Conservation (phyloP, 2,888 invertebrate species). For the Torymus texanus region DNA sequence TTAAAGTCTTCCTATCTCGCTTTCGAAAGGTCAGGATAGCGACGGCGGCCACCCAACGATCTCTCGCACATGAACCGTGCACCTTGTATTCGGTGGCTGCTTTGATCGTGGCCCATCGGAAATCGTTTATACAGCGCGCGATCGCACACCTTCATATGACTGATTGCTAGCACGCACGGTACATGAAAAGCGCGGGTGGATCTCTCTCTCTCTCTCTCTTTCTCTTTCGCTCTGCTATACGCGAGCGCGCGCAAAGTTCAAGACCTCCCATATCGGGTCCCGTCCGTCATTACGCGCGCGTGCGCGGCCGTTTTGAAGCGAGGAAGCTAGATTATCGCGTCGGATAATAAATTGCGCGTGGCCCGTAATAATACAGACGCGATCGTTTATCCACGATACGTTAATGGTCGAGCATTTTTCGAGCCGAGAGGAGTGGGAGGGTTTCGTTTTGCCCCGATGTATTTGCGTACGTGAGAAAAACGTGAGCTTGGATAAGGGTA, state of each 20-base stretch:
- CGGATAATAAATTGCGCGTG: conserved; percentile 39
- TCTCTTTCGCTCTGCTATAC: too few relatives aligned
- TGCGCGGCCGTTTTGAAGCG: conserved; percentile 8
- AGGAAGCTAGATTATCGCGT: conserved; percentile 51
- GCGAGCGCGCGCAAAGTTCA: conserved; percentile 8
- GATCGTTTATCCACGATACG: conserved; percentile 15
- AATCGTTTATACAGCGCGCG: conserved; percentile 9
- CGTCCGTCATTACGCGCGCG: conserved; percentile 1
- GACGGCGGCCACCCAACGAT: neutral
- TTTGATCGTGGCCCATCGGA: neutral
- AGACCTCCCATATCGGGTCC: conserved; percentile 41
- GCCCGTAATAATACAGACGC: conserved; percentile 5
- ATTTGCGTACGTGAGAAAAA: conserved; percentile 19
- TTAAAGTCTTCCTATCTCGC: too few relatives aligned
- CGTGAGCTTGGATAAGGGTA: neutral
- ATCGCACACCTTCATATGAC: conserved; percentile 10
- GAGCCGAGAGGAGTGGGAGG: neutral
- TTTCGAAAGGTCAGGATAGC: too few relatives aligned
- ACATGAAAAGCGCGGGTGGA: conserved; percentile 28
- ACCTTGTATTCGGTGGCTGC: neutral
- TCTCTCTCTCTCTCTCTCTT: neutral
- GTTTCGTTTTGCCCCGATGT: conserved; percentile 20
- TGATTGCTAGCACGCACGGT: conserved; percentile 13
- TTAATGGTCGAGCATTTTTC: conserved; percentile 8
- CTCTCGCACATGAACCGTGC: neutral